Conservation (phyloP, 2,797 vertebrate genomes). For the Sus cebifrons region DNA sequence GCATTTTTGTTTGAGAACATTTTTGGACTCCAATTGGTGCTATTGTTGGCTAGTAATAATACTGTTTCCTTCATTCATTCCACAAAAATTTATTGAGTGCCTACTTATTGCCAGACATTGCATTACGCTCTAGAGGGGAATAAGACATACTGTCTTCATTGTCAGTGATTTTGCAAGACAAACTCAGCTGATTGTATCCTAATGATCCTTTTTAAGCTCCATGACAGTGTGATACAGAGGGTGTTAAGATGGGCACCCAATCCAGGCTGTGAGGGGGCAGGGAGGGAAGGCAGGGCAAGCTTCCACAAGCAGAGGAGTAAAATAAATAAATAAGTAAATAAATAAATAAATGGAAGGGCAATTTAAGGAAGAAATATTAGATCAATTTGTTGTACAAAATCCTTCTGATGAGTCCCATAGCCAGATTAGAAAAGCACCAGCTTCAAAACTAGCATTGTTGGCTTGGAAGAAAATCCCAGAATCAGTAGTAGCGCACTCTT, state of each 20-base stretch:
- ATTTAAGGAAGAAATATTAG: not conserved
- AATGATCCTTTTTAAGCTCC: not conserved
- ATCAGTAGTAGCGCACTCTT: not conserved
- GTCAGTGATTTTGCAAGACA: conserved; percentile 2
- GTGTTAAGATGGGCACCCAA: not conserved
- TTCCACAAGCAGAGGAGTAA: not conserved
- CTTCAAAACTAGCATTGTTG: not conserved
- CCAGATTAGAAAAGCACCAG: not conserved
- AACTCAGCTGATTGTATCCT: not conserved
- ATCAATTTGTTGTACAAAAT: not conserved
- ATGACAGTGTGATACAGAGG: not conserved
- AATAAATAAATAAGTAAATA: too few species aligned
- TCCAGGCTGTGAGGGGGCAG: not conserved
- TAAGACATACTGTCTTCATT: not conserved
- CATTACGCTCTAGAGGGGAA: not conserved
- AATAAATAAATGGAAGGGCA: not conserved
- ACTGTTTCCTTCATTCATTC: conserved; percentile 35
- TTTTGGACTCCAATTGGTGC: conserved; percentile 14
- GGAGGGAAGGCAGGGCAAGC: not conserved
- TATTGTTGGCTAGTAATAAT: not conserved
- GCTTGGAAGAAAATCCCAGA: not conserved
- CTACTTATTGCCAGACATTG: not conserved
- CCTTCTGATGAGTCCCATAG: not conserved
- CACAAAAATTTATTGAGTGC: not conserved
- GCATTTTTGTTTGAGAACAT: conserved; percentile 38